Evolutionary conservation across 2,797 vertebrate genomes (phyloP).

Genomic region (Graptemys geographica): DNA sequence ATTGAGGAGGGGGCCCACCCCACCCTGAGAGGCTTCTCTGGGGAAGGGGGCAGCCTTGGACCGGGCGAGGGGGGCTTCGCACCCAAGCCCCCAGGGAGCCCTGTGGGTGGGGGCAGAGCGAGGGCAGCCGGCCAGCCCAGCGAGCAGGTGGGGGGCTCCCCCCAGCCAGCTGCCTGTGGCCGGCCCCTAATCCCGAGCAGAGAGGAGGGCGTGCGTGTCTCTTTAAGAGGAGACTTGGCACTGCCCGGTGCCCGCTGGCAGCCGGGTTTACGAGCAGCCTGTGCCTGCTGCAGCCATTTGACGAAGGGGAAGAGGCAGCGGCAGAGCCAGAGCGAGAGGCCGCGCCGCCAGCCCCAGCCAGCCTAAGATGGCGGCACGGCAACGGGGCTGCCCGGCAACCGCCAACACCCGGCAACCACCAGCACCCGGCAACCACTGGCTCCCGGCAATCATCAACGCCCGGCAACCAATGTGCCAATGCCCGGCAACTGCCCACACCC

Average conservation of each 20-base stretch:
- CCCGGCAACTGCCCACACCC: background rate
- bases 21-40: background rate
- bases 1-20: background rate
- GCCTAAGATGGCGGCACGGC: background rate
- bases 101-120: background rate
- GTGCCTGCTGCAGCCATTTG: slow-evolving; percentile 47
- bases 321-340: background rate
- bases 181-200: background rate
- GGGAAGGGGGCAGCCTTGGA: background rate
- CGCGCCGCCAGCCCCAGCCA: background rate
- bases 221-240: slow-evolving; percentile 48
- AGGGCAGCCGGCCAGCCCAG: background rate
- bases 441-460: background rate
- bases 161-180: background rate
- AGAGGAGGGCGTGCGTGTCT: background rate
- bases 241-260: slow-evolving; percentile 37
- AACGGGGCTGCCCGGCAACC: background rate
- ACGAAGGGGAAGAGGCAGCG: slow-evolving; percentile 26
- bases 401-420: background rate
- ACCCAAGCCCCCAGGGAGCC: background rate
- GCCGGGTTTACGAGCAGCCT: slow-evolving; percentile 25
- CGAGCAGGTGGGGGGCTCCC: background rate
- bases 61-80: background rate
- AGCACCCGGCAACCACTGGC: background rate
- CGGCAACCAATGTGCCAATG: background rate